Evolutionary conservation across 2,797 vertebrate species (phyloP), one percentile per base, ranked within the genome.

Genomic region (Prionace glauca): DNA sequence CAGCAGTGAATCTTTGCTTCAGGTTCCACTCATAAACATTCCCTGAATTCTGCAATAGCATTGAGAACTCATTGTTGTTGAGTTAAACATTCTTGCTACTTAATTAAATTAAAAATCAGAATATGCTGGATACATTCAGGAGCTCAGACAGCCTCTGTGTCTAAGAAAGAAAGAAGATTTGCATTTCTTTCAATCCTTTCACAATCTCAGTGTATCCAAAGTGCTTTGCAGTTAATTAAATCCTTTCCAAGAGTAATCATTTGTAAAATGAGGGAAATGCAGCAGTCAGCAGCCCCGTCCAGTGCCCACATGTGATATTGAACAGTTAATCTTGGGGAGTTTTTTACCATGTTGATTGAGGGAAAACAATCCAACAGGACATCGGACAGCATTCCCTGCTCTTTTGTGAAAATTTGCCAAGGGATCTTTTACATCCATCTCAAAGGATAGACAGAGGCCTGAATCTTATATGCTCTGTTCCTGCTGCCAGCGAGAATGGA

Each of bases 31-130:
- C 98, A 98, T 98, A 98, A 98, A 98, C 98, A 97, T 98, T 98
- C 98, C 97, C 97, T 98, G 98, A 98, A 98, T 98, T 97, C 97
- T 98, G 97, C 97, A 98, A 98, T 98, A 97, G 97, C 97, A 97
- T 97, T 97, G 97, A 98, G 98, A 97, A 97, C 98, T 97, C 97
- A 96, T 98, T 97, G 97, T 97, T 98, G 98, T 98, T 97, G 97
- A 98, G 98, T 98, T 98, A 98, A 98, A 96, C 97, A 98, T 98
- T 98, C 98, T 99, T 98, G 98, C 98, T 98, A 97, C 98, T 97
- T 96, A 97, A 97, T 24, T 50, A 45, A 86, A 10, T 87, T 10
- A 87, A 87, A 87, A 87, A 87, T 26, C 45, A 56, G 24, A 12
- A 87, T 50, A 56, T 24, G 45, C 45, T 87, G 24, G 41, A 87